Percentiles rank a stretch among this genome's conserved stretches.
Evolutionary conservation across 2,888 invertebrate species (phyloP).

Genomic region (Mesorhabditis sp.): DNA sequence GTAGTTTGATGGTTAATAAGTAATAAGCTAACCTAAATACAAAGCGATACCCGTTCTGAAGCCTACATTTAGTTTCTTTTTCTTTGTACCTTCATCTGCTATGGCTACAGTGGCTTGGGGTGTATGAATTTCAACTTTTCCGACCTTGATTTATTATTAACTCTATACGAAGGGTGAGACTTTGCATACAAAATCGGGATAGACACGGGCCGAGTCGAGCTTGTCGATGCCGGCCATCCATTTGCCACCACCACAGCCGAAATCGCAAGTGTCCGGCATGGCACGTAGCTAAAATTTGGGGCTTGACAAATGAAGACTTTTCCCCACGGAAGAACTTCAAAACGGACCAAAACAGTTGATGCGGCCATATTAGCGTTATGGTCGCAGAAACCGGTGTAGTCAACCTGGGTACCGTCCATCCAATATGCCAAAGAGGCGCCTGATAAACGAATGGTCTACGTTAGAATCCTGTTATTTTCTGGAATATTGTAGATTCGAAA

Average conservation of each 20-base stretch:
- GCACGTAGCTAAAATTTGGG: not conserved
- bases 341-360: not conserved
- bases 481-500: too few relatives aligned
- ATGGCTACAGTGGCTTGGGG: too few relatives aligned
- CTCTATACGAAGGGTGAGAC: not conserved
- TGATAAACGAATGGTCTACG: not conserved
- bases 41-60: too few relatives aligned
- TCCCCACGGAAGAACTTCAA: not conserved
- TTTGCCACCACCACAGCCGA: not conserved
- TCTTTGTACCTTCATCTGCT: too few relatives aligned
- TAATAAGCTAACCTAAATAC: too few relatives aligned
- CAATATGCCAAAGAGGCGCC: not conserved
- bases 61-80: too few relatives aligned
- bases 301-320: not conserved
- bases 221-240: slow-evolving; percentile 5
- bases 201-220: not conserved
- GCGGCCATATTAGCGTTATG: not conserved
- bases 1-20: too few relatives aligned
- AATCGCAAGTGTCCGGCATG: not conserved
- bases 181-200: slow-evolving; percentile 4
- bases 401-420: not conserved
- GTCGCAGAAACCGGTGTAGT: not conserved
- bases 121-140: too few relatives aligned
- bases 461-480: too few relatives aligned
- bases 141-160: too few relatives aligned